These are phyloP conservation scores for Volucella bombylans DNA, from an alignment of 2,888 invertebrate genomes.

Conservation along the genomic window DNA sequence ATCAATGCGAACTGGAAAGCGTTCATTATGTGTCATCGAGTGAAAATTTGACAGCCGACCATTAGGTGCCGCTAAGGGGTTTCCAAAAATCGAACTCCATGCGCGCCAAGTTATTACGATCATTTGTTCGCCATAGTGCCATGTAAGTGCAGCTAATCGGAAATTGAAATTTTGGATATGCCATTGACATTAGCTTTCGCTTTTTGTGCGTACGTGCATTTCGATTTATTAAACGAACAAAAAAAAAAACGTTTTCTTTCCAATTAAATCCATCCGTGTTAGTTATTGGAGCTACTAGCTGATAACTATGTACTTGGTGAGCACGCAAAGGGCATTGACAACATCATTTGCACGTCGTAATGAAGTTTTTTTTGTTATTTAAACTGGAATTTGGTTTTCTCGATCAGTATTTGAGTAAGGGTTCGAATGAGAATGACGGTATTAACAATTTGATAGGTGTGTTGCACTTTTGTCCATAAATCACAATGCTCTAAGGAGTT, in stretches of 20 bases:
- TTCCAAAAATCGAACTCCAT: slow-evolving; percentile 29
- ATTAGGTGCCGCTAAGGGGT: slow-evolving; percentile 25
- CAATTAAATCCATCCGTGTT: slow-evolving; percentile 50
- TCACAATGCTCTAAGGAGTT: slow-evolving; percentile 16
- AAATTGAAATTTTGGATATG: slow-evolving; percentile 67
- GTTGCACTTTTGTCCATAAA: slow-evolving; percentile 25
- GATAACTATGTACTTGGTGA: not conserved
- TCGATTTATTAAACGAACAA: slow-evolving; percentile 22
- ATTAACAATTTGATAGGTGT: slow-evolving; percentile 6
- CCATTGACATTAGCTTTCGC: slow-evolving; percentile 72
- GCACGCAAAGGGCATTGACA: slow-evolving; percentile 64
- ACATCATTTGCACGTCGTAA: slow-evolving; percentile 19
- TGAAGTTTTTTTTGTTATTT: slow-evolving; percentile 13
- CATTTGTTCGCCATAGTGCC: no score
- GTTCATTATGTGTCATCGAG: slow-evolving; percentile 26
- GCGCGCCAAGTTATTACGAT: slow-evolving; percentile 6
- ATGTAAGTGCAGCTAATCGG: slow-evolving; percentile 8
- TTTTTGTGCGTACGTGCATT: slow-evolving; percentile 67
- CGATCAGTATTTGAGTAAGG: slow-evolving; percentile 14
- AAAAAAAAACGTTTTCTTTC: slow-evolving; percentile 42
- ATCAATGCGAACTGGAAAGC: slow-evolving; percentile 44
- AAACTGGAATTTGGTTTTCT: slow-evolving; percentile 39
- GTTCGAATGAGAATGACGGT: slow-evolving; percentile 19
- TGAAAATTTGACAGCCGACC: slow-evolving; percentile 52
- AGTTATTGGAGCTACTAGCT: slow-evolving; percentile 36